These are phyloP conservation scores for Selenia dentaria DNA, from an alignment of 2,888 invertebrate genomes.

Conservation along the genomic window DNA sequence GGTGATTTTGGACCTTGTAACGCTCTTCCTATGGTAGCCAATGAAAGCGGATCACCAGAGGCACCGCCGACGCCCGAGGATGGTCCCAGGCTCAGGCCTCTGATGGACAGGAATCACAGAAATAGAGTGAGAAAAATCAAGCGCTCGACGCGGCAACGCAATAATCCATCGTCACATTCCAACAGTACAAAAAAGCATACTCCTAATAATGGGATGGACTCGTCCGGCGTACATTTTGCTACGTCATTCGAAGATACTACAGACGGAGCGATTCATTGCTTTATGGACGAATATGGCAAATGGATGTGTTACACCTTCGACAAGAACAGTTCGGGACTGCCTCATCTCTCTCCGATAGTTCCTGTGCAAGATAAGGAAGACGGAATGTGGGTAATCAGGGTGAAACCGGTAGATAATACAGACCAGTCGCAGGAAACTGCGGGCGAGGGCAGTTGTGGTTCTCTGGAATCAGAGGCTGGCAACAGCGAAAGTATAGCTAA, in stretches of 20 bases:
- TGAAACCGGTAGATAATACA: conserved; percentile 61
- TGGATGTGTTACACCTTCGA: conserved; percentile 94
- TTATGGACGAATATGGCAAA: conserved; percentile 93
- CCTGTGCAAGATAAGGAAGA: conserved; percentile 67
- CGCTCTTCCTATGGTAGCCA: conserved; percentile 52
- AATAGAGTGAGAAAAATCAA: conserved; percentile 83
- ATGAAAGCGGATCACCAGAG: conserved; percentile 57
- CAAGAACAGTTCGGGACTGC: conserved; percentile 87
- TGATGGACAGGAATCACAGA: conserved; percentile 79
- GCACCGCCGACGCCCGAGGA: conserved; percentile 59
- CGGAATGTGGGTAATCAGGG: conserved; percentile 48
- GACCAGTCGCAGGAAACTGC: conserved; percentile 70
- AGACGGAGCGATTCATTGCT: conserved; percentile 94
- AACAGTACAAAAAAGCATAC: conserved; percentile 61
- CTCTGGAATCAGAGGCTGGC: conserved; percentile 73
- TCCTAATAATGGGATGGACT: conserved; percentile 53
- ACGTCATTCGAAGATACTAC: conserved; percentile 92
- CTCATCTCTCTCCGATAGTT: conserved; percentile 66
- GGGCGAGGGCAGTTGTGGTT: conserved; percentile 78
- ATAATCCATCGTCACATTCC: conserved; percentile 61
- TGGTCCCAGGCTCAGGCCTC: conserved; percentile 64
- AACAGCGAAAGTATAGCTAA: conserved; percentile 67
- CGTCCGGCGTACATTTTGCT: conserved; percentile 86
- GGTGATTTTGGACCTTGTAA: conserved; percentile 81
- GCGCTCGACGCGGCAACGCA: conserved; percentile 79